Percentiles rank a stretch among this genome's conserved stretches.
Conservation (phyloP, 2,113 vertebrate genomes). For the Gymnarchus niloticus region DNA sequence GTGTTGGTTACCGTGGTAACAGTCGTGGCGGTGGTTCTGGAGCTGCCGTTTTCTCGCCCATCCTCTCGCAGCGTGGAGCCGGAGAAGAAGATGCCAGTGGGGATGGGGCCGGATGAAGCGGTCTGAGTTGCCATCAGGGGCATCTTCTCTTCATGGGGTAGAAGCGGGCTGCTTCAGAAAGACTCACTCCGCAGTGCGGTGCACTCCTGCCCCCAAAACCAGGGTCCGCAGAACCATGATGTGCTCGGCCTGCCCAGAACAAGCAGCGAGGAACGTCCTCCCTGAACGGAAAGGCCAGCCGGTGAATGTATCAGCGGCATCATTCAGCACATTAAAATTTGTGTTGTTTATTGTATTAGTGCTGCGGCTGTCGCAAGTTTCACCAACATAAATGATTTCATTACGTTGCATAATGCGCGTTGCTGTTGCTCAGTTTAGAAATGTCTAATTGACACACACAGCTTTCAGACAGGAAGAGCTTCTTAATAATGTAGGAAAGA, state of each 20-base stretch:
- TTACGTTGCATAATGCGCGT: no score
- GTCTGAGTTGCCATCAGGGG: constrained; percentile 39
- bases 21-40: constrained; percentile 51
- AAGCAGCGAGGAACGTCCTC: not conserved
- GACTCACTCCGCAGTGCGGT: constrained; percentile 32
- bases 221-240: constrained; percentile 31
- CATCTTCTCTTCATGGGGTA: constrained; percentile 41
- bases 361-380: not conserved
- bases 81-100: constrained; percentile 41
- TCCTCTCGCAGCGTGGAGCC: constrained; percentile 35
- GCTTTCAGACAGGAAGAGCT: not conserved
- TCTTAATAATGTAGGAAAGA: not conserved
- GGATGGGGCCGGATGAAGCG: constrained; percentile 42
- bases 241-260: constrained; percentile 20
- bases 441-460: no score
- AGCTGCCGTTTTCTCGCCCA: constrained; percentile 46
- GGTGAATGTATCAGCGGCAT: not conserved
- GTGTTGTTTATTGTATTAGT: not conserved
- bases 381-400: no score
- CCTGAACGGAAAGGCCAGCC: not conserved
- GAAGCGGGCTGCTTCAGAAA: not conserved
- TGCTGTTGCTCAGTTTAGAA: not conserved
- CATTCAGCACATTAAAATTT: not conserved
- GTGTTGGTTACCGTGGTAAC: constrained; percentile 69
- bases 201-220: constrained; percentile 29